phyloP scores from a whole-genome alignment of 2,797 vertebrate species.

The Kryptopterus vitreolus region DNA sequence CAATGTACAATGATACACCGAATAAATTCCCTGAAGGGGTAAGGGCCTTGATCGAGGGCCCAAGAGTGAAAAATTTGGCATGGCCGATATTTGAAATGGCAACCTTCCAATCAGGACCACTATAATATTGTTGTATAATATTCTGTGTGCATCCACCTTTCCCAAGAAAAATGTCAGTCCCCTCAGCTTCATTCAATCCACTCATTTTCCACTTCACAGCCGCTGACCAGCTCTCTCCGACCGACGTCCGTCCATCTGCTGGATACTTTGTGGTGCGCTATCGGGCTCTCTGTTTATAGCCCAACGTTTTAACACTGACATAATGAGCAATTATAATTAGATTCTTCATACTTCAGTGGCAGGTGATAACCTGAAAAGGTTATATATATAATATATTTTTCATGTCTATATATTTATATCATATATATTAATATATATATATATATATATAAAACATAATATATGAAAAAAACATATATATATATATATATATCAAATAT shows the following conservation, averaged over 20 bases:
- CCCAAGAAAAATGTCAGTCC: neutral
- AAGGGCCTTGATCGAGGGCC: no score
- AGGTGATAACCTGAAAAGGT: neutral
- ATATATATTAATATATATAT: no score
- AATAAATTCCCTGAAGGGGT: no score
- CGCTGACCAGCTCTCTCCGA: neutral
- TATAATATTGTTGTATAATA: neutral
- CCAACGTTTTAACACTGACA: neutral
- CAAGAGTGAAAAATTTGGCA: no score
- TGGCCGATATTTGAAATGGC: no score
- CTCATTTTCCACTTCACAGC: constrained; percentile 18
- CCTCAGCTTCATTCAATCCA: neutral
- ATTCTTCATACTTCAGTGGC: neutral
- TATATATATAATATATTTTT: no score
- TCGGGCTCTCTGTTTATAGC: neutral
- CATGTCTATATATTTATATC: no score
- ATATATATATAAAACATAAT: no score
- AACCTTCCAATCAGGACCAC: no score
- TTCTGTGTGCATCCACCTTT: neutral
- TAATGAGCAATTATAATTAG: neutral
- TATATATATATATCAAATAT: no score
- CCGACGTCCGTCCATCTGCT: neutral
- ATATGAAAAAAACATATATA: no score
- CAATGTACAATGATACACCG: no score
- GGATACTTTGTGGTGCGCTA: neutral